Base-by-base conservation (phyloP, 2,888 invertebrate species). In the Galerucella nymphaeae region DNA sequence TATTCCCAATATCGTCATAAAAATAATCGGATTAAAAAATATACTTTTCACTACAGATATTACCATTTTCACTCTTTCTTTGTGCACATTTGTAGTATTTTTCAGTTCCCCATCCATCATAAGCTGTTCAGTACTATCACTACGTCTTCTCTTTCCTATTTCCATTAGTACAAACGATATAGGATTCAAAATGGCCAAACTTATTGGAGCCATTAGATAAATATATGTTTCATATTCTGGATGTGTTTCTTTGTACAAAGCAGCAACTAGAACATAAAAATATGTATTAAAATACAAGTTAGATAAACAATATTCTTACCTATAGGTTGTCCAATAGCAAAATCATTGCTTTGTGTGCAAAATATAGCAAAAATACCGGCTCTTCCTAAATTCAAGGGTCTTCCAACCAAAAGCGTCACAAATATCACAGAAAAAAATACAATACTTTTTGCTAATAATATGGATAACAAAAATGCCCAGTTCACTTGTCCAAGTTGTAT, bases 301-400 rank as follows among this genome's bases (percentile, higher is more conserved):
- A 67, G 0, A 16, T 45, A 66, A 1, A 11, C 41, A 42, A 23
- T n/a, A 20, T 50, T 67, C 89, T 91, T 89, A 96, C 97, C 93
- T 80, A 98, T 96, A 8, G 98, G 98, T 87, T 94, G 97, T 75
- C 98, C 98, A 80, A 98, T 91, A 20, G 98, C 98, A 88, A 98
- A 98, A 87, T 98, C 98, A 89, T 98, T 98, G 85, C 97, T 97
- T 85, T 98, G 98, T 0, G 98, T 98, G 80, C 95, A 94, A 86
- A 98, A 98, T 82, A 98, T 97, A 18, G 95, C 96, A 89, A 95
- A 95, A 72, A 98, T 89, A 14, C 97, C 98, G 59, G 96, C 95
- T 82, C 93, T 91, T 4, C 95, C 95, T 77, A 93, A 90, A 86
- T 96, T 93, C 18, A 93, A 84, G 8, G 96, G 96, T 83, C 94